Base-by-base conservation (phyloP, 2,113 vertebrate species). In the Heterochromis multidens region DNA sequence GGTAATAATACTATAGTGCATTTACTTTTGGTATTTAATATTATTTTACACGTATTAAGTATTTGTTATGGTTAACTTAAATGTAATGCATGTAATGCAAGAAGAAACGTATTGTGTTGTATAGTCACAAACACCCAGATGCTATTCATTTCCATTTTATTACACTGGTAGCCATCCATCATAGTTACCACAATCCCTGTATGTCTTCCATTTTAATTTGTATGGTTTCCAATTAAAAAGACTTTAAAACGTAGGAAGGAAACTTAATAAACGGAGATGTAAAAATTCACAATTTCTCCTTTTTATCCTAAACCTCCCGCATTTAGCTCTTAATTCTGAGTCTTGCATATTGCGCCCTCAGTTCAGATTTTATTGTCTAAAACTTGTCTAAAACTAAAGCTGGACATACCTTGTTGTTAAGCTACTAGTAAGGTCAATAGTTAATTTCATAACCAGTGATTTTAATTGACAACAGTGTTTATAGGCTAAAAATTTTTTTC, bases 1-100 rank as follows among this genome's bases (percentile, higher is more conserved):
- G 1, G 21, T 40, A 6, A 2, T 0, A 49, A 74, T 11, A 11
- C 46, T 31, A 9, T 21, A 2, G 10, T 13, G 21, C 17, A 7
- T 31, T 52, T 7, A 49, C 19, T 12, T 70, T 72, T 27, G 25
- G 25, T 72, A 31, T 72, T 6, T 31, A 13, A 12, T 31, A 49
- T 9, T n/a, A n/a, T 52, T 54, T 74, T 74, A n/a, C 25, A 52
- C 17, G n/a, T n/a, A n/a, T n/a, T n/a, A 7, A 17, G 17, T 16
- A 16, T 46, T 46, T 46, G 14, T 14, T 17, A 52, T 19, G 49
- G 49, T 49, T 17, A 49, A 16, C 16, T 49, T 49, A 16, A 46
- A 16, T 46, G 13, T 2, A 16, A 46, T 52, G n/a, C n/a, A n/a
- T n/a, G n/a, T n/a, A n/a, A n/a, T n/a, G 10, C 31, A 17, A 13